Conservation (phyloP, 2,113 vertebrate genomes). For the Rhineura floridana region DNA sequence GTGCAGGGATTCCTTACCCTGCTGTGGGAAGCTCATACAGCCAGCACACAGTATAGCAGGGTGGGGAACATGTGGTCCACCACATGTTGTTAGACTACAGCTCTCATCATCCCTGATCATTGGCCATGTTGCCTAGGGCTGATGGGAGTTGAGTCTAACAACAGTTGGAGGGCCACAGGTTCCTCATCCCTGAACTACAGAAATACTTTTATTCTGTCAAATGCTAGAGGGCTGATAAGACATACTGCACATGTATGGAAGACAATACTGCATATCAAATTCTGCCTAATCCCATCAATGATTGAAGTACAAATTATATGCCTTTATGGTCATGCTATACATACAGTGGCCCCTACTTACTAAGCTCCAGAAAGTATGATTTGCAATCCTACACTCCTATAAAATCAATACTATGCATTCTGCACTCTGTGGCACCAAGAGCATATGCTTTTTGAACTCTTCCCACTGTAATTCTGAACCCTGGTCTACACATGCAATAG, state of each 20-base stretch:
- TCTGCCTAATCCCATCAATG: not conserved
- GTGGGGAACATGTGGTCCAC: too few relatives aligned
- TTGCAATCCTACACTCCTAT: not conserved
- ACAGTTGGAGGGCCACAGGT: too few relatives aligned
- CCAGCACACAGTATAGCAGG: too few relatives aligned
- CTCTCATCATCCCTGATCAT: too few relatives aligned
- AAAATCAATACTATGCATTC: not conserved
- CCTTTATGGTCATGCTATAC: not conserved
- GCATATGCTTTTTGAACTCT: not conserved
- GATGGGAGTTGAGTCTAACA: too few relatives aligned
- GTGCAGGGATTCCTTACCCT: not conserved
- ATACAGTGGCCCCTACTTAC: not conserved
- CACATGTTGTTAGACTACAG: too few relatives aligned
- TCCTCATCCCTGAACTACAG: not conserved
- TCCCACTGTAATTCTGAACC: not conserved
- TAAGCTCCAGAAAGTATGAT: not conserved
- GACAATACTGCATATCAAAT: not conserved
- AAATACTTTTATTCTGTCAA: not conserved
- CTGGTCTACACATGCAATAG: not conserved
- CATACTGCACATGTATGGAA: not conserved
- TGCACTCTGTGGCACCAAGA: not conserved
- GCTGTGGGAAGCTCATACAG: too few relatives aligned
- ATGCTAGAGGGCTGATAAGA: too few relatives aligned
- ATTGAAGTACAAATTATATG: not conserved
- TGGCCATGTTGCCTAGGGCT: too few relatives aligned